Evolutionary conservation across 2,797 vertebrate genomes (phyloP).

Genomic region (Hephaestus fuliginosus): DNA sequence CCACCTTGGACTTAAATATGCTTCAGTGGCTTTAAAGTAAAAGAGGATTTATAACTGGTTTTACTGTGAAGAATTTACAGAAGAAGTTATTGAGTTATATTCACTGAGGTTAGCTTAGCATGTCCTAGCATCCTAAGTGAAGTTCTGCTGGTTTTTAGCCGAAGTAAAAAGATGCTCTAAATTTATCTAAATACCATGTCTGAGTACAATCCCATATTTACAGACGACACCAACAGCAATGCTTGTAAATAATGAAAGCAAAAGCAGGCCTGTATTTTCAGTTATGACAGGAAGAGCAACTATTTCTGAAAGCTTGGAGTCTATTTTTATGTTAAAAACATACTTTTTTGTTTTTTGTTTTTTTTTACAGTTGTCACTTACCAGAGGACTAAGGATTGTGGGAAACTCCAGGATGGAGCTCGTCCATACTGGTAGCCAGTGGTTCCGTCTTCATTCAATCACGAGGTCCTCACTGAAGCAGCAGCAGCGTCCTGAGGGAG

Average conservation of each 20-base stretch:
- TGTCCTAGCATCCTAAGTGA: neutral
- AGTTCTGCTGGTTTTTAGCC: neutral
- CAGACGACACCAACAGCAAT: neutral
- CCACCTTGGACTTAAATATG: neutral
- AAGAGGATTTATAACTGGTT: neutral
- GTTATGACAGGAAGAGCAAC: neutral
- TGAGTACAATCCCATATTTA: constrained; percentile 3
- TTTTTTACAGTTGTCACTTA: constrained; percentile 44
- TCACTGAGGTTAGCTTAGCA: neutral
- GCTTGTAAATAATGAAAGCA: constrained; percentile 10
- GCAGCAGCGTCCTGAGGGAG: constrained; percentile 67
- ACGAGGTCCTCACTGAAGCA: constrained; percentile 49
- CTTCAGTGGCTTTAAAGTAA: constrained; percentile 5
- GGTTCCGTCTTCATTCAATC: constrained; percentile 61
- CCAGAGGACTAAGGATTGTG: constrained; percentile 70
- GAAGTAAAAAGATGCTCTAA: neutral
- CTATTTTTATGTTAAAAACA: constrained; percentile 29
- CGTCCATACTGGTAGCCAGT: constrained; percentile 74
- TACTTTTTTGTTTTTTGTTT: too few species aligned
- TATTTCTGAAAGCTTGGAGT: constrained; percentile 2
- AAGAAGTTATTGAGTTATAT: neutral
- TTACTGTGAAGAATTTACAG: neutral
- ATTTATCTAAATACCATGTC: constrained; percentile 1
- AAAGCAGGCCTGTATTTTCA: constrained; percentile 3
- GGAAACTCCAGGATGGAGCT: constrained; percentile 64